A percentile compares a stretch with the other conserved stretches of the same genome.
Conservation (phyloP, 2,113 vertebrate genomes). For the Willisornis vidua region DNA sequence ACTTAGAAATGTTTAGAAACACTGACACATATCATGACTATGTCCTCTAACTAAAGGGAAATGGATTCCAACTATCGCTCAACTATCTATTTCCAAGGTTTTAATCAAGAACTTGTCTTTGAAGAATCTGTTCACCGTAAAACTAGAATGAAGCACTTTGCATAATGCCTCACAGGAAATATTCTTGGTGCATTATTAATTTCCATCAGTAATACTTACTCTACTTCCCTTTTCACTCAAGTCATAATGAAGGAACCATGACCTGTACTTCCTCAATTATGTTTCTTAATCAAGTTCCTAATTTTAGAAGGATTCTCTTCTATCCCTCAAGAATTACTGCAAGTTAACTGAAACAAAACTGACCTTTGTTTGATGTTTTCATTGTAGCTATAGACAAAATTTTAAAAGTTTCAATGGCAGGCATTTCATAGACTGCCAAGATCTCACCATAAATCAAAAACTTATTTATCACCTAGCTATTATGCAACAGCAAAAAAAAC, state of each 20-base stretch:
- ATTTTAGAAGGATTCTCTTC: not conserved
- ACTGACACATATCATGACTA: not conserved
- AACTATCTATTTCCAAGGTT: not conserved
- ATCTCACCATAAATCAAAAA: not conserved
- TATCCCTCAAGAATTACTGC: not conserved
- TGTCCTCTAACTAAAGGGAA: not conserved
- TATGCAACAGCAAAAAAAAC: not conserved
- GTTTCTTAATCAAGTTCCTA: not conserved
- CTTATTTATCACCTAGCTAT: not conserved
- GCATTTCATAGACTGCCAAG: not conserved
- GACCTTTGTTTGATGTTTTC: not conserved
- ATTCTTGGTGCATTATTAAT: not conserved
- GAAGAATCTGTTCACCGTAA: not conserved
- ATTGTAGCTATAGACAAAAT: not conserved
- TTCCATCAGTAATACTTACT: not conserved
- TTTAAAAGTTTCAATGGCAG: not conserved
- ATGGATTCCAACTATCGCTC: not conserved
- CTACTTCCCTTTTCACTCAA: not conserved
- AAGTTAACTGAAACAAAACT: not conserved
- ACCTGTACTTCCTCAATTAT: not conserved
- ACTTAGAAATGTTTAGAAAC: not conserved
- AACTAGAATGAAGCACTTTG: not conserved
- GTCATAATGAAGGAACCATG: not conserved
- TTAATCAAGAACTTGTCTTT: not conserved
- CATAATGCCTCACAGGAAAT: not conserved